Base-by-base conservation (phyloP, 2,113 vertebrate species). In the Arothron firmamentum region DNA sequence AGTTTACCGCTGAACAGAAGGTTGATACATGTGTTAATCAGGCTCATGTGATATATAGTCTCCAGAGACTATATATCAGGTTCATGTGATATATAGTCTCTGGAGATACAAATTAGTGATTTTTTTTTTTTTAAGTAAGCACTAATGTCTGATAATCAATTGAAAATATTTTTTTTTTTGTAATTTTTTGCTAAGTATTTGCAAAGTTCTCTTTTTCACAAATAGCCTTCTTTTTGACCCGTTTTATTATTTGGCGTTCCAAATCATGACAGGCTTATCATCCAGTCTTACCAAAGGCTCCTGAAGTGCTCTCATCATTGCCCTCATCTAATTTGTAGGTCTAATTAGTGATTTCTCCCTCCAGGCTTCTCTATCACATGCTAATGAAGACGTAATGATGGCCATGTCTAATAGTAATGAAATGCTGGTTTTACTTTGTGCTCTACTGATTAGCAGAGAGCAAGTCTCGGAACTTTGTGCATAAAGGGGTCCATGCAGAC, bases 291-390 rank as follows among this genome's bases (percentile, higher is more conserved):
- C 74, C 85, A 61, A 38, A 38, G 47, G 47, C 85, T 83, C 87
- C 89, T 90, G 88, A 92, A 93, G 92, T 83, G 92, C 91, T 85
- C 92, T 94, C 87, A 75, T 85, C 82, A 68, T 59, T 70, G 56
- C 57, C 62, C 67, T 75, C 54, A 56, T 74, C 77, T 80, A 74
- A 83, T 94, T 91, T 89, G 92, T 91, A 87, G 85, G 87, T 87
- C 91, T 94, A 96, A 97, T 97, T 96, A 96, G 93, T 94, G 94
- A 94, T 97, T 96, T 95, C 93, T 96, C 92, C 95, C 92, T 90
- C 92, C 92, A 85, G 90, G 91, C 92, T 92, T 92, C 91, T 90
- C 92, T 89, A 63, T 77, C 72, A 90, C 89, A 96, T 94, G 94
- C 93, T 94, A 98, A 96, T 96, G 92, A 96, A 86, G 92, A 90